Conservation (phyloP, 2,797 vertebrate species). For the Phylloscopus collybita region DNA sequence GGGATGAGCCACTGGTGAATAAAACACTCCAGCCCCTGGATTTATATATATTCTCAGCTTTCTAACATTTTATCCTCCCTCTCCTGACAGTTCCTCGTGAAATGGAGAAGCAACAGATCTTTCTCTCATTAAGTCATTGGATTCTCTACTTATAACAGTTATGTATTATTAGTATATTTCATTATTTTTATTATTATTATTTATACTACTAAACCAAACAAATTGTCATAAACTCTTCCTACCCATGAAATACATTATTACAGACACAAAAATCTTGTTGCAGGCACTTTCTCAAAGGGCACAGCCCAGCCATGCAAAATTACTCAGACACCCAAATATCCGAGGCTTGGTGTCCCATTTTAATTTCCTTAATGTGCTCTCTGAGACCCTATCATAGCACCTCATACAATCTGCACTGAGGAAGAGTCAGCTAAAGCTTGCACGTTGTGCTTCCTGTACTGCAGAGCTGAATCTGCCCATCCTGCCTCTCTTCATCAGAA, state of each 20-base stretch:
- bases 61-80: background rate
- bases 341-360: background rate
- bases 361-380: background rate
- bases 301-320: background rate
- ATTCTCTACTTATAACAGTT: background rate
- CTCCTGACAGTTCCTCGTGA: background rate
- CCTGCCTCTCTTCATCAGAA: background rate
- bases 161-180: background rate
- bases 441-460: background rate
- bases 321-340: background rate
- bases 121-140: background rate
- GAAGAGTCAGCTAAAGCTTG: background rate
- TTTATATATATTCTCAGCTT: background rate
- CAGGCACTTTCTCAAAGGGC: background rate
- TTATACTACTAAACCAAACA: background rate
- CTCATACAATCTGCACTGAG: background rate
- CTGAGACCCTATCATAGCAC: background rate
- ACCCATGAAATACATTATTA: background rate
- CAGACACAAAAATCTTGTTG: background rate
- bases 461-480: background rate
- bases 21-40: background rate
- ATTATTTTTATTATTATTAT: background rate
- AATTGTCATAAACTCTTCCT: background rate
- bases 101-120: background rate
- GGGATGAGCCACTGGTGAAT: conserved; percentile 37